Evolutionary conservation across 2,113 vertebrate genomes (phyloP).

Genomic region (Burhinus oedicnemus): DNA sequence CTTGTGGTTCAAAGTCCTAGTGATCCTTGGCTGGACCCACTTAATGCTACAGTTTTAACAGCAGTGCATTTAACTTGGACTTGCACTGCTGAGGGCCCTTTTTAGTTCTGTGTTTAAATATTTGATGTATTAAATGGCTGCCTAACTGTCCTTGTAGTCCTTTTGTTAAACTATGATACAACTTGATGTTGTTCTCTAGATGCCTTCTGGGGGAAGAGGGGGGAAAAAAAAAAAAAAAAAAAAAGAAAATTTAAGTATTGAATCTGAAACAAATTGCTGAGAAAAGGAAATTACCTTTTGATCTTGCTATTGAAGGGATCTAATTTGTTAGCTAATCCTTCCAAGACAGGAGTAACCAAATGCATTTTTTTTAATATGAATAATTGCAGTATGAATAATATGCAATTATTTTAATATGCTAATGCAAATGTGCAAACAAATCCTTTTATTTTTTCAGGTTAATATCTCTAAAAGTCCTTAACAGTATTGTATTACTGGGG

Average conservation of each 20-base stretch:
- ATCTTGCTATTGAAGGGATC: background rate
- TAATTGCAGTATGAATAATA: background rate
- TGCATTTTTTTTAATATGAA: background rate
- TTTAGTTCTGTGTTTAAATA: background rate
- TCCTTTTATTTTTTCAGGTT: slow-evolving; percentile 76
- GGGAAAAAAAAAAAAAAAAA: background rate
- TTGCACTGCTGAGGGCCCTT: background rate
- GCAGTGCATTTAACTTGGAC: background rate
- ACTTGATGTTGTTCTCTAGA: background rate
- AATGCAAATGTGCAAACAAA: background rate
- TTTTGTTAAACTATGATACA: background rate
- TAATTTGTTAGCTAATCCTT: slow-evolving; percentile 8
- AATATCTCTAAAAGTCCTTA: slow-evolving; percentile 92
- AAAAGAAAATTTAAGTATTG: background rate
- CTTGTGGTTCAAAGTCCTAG: background rate
- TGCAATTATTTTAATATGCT: background rate
- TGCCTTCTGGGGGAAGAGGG: background rate
- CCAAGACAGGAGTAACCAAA: background rate
- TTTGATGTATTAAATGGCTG: background rate
- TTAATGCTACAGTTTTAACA: background rate
- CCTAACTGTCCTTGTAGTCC: background rate
- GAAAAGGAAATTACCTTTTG: background rate
- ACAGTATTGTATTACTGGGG: slow-evolving; percentile 95
- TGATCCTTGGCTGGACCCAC: background rate
- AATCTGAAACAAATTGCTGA: background rate